A percentile compares a stretch with the other conserved stretches of the same genome.
Conservation (phyloP, 1,140 invertebrate species). For the Pseudomyrmex pallidus region DNA sequence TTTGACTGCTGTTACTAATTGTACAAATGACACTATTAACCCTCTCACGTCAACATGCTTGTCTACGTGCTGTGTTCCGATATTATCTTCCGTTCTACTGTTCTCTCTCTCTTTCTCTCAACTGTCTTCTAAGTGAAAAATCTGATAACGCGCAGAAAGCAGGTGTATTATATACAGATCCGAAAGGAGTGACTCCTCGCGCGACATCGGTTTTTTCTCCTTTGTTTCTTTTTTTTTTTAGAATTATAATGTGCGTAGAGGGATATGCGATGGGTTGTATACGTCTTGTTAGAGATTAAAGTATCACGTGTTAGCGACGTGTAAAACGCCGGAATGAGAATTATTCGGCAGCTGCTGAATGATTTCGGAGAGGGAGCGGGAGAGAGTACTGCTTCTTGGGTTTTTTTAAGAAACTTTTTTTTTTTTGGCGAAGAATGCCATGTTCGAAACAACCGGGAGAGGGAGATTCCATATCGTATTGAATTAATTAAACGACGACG, state of each 20-base stretch:
- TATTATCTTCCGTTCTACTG: background rate
- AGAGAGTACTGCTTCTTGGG: background rate
- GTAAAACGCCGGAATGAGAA: slow-evolving; percentile 65
- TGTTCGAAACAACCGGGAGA: background rate
- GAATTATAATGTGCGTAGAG: slow-evolving; percentile 2
- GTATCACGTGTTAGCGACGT: slow-evolving; percentile 59
- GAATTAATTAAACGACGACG: slow-evolving; percentile 57
- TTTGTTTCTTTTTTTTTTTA: too few species aligned
- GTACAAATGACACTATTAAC: background rate
- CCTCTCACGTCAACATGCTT: background rate
- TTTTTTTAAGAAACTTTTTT: slow-evolving; percentile 50
- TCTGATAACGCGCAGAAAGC: slow-evolving; percentile 25
- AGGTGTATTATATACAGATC: slow-evolving; percentile 11
- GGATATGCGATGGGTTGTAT: slow-evolving; percentile 50
- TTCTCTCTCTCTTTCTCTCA: too few species aligned
- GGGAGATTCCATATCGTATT: slow-evolving; percentile 33
- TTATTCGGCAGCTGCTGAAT: slow-evolving; percentile 63
- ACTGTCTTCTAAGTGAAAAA: slow-evolving; percentile 44
- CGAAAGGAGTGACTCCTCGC: background rate
- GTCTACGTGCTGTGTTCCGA: background rate
- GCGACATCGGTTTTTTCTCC: slow-evolving; percentile 4
- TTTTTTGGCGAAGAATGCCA: slow-evolving; percentile 27
- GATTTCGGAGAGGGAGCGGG: slow-evolving; percentile 15
- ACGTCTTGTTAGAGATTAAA: slow-evolving; percentile 58
- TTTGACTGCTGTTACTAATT: slow-evolving; percentile 21